Evolutionary conservation across 2,797 vertebrate species (phyloP).

Genomic region (Anomalospiza imberbis): DNA sequence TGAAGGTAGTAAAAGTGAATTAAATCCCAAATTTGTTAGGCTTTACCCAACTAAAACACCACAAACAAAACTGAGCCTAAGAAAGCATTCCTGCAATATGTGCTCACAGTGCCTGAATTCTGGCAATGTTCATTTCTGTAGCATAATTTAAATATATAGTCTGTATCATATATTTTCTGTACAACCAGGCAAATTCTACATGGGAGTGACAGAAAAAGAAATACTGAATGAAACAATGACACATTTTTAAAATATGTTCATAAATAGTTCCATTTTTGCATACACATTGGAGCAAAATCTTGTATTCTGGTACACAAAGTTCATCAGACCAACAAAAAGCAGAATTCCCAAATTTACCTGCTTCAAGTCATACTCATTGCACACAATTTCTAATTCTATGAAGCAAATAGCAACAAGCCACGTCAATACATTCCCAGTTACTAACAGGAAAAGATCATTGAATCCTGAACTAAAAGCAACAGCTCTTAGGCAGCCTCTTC

Average conservation of each 20-base stretch:
- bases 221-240: background rate
- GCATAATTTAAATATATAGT: background rate
- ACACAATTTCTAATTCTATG: background rate
- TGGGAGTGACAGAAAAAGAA: background rate
- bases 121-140: background rate
- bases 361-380: background rate
- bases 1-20: background rate
- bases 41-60: background rate
- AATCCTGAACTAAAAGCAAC: slow-evolving; percentile 30
- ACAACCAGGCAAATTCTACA: background rate
- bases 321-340: background rate
- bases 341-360: slow-evolving; percentile 28
- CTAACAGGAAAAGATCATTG: slow-evolving; percentile 7
- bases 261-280: background rate
- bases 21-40: background rate
- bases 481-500: background rate
- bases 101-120: background rate
- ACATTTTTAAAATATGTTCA: background rate
- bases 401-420: slow-evolving; percentile 14
- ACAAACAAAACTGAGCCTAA: background rate
- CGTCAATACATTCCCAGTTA: background rate
- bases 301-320: background rate
- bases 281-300: background rate
- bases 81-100: background rate
- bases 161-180: background rate